Percentiles rank a stretch among this genome's conserved stretches.
Evolutionary conservation across 2,888 invertebrate genomes (phyloP).

Genomic region (Thysanoteuthis rhombus): DNA sequence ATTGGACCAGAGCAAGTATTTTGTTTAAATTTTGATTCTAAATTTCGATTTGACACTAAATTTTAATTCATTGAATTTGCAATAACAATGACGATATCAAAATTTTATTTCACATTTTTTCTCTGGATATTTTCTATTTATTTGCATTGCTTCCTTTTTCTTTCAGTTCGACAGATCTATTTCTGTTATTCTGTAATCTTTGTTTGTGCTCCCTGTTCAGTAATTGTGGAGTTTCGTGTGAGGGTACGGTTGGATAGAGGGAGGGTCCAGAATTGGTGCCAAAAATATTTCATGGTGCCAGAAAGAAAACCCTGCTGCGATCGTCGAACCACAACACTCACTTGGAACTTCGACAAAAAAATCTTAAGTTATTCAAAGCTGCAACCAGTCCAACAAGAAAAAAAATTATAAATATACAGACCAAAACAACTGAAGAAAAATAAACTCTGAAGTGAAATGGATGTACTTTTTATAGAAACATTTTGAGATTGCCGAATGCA

Average conservation of each 20-base stretch:
- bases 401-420: too few species aligned
- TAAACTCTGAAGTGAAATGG: background rate
- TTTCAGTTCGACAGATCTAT: background rate
- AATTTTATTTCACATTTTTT: background rate
- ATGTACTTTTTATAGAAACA: background rate
- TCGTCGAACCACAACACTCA: background rate
- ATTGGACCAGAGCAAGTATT: background rate
- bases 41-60: background rate
- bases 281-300: background rate
- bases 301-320: background rate
- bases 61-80: background rate
- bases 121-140: background rate
- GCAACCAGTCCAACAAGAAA: background rate
- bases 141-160: background rate
- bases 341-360: background rate
- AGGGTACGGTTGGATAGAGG: background rate
- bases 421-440: background rate
- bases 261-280: background rate
- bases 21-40: background rate
- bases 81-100: background rate
- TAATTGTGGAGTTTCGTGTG: background rate
- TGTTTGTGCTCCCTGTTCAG: background rate
- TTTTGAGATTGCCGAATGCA: background rate
- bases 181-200: background rate
- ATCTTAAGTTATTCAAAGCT: background rate